These are phyloP conservation scores for Protosalanx chinensis DNA, from an alignment of 2,797 vertebrate genomes.

Conservation along the genomic window DNA sequence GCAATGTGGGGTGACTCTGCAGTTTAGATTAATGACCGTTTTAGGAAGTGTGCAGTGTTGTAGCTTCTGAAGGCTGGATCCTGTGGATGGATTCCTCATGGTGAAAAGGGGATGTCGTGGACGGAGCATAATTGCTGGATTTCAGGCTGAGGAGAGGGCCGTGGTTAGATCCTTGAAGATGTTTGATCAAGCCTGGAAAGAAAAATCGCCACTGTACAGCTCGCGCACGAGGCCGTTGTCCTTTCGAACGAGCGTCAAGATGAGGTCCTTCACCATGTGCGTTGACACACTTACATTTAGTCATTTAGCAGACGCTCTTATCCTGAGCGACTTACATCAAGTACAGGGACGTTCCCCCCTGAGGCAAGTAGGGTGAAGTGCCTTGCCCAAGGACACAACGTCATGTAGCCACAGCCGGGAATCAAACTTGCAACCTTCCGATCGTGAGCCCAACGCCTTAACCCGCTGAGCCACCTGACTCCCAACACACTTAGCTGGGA, in stretches of 20 bases:
- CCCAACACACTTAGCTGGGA: not conserved
- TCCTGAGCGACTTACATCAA: no score
- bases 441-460: no score
- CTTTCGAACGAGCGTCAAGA: not conserved
- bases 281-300: not conserved
- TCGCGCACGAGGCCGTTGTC: not conserved
- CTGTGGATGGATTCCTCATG: slow-evolving; percentile 55
- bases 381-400: no score
- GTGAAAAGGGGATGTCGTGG: slow-evolving; percentile 51
- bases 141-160: slow-evolving; percentile 39
- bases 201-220: slow-evolving; percentile 9
- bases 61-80: slow-evolving; percentile 59
- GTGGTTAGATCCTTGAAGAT: slow-evolving; percentile 25
- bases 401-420: no score
- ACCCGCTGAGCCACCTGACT: no score
- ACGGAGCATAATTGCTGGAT: slow-evolving; percentile 57
- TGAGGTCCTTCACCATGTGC: not conserved
- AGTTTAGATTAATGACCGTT: slow-evolving; percentile 75
- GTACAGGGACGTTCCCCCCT: no score
- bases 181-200: slow-evolving; percentile 29
- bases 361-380: no score
- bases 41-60: slow-evolving; percentile 60
- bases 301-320: no score
- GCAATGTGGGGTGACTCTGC: slow-evolving; percentile 52
- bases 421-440: no score